These are phyloP conservation scores for Onychomys torridus DNA, from an alignment of 2,797 vertebrate species.

Conservation along the genomic window DNA sequence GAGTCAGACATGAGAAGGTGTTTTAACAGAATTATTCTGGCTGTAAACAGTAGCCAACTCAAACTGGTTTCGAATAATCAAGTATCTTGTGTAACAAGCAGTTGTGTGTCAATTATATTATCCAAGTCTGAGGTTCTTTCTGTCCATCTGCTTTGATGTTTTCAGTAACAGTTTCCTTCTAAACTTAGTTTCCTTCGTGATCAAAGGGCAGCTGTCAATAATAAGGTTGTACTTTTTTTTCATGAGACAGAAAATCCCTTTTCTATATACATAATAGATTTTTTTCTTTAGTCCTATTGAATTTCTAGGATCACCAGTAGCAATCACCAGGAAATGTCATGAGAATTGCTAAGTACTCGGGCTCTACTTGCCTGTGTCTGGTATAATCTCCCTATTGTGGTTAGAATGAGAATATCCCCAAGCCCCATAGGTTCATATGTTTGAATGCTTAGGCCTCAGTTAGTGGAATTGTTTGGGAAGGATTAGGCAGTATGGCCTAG, in stretches of 20 bases:
- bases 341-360: background rate
- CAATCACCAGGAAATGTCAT: background rate
- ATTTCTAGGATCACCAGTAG: background rate
- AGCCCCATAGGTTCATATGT: background rate
- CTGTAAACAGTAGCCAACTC: background rate
- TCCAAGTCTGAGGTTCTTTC: background rate
- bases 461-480: background rate
- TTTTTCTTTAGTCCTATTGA: background rate
- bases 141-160: background rate
- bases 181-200: background rate
- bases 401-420: background rate
- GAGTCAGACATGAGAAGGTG: background rate
- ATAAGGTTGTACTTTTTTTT: background rate
- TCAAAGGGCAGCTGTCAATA: background rate
- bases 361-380: background rate
- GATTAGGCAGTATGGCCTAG: background rate
- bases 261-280: background rate
- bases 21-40: constrained; percentile 35
- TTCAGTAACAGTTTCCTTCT: background rate
- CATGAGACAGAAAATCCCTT: background rate
- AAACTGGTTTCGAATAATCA: constrained; percentile 6
- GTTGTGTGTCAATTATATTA: background rate
- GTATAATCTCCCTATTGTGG: background rate
- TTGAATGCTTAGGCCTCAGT: background rate
- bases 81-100: background rate